phyloP scores from a whole-genome alignment of 2,797 vertebrate genomes.

The Podargus strigoides region DNA sequence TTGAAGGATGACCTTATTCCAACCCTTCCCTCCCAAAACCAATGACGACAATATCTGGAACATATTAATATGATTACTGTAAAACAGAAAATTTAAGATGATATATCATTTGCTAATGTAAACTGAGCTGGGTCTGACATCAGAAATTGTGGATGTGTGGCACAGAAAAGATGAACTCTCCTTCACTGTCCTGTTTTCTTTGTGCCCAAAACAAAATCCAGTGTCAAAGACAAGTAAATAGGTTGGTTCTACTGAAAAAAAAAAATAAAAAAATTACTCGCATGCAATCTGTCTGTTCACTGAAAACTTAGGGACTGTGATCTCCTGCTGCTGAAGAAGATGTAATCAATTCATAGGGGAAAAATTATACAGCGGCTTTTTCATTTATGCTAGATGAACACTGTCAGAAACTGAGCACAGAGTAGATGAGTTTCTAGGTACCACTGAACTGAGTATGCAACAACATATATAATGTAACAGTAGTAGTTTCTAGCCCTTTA shows the following conservation, averaged over 20 bases:
- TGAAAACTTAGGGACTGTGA: neutral
- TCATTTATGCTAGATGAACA: neutral
- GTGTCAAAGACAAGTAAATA: neutral
- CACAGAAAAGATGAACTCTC: neutral
- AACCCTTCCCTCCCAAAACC: rapidly evolving
- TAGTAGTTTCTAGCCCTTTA: neutral
- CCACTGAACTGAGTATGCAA: neutral
- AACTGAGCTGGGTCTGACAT: neutral
- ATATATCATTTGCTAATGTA: neutral
- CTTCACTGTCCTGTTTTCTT: neutral
- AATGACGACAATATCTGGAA: neutral
- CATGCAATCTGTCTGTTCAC: neutral
- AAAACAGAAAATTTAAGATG: neutral
- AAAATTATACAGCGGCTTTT: neutral
- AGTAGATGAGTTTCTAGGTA: neutral
- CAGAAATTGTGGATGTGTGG: neutral
- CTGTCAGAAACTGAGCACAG: neutral
- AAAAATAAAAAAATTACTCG: neutral
- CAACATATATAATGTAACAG: neutral
- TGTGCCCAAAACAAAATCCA: neutral
- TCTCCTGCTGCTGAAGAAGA: conserved; percentile 3
- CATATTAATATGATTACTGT: neutral
- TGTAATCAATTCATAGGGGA: neutral
- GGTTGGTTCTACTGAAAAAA: neutral
- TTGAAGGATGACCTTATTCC: neutral